Evolutionary conservation across 1,140 invertebrate genomes (phyloP), one percentile per base, ranked within the genome.

Genomic region (Panagrolaimus sp.): DNA sequence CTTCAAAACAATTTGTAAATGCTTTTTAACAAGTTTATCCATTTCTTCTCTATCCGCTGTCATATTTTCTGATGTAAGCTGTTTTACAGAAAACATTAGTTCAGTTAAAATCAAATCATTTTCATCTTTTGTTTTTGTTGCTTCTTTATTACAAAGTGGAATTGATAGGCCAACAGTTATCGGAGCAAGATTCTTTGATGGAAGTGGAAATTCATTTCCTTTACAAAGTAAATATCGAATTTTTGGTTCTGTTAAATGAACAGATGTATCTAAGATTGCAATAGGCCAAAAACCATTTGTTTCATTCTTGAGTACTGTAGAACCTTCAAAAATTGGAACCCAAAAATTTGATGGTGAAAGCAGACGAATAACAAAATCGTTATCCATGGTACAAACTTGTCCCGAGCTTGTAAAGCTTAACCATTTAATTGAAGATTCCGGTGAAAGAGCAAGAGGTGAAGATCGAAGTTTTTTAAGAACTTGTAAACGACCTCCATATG

Each of bases 291-390:
- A 57, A 11, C 51, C 51, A 16, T 57, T 27, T 25, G 51, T 25
- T 9, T 57, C 16, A 8, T 16, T 57, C n/a, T 57, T 57, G 13
- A 57, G 20, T 20, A 57, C 51, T 20, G 51, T 57, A 20, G 51
- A 57, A 16, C 51, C 51, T 27, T 57, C 20, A 27, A 57, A 57
- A 27, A 57, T 57, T 11, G 51, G 51, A 11, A 57, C 27, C 51
- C 51, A 57, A 20, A 57, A 20, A 27, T 27, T 16, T 11, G 51
- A 20, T 1, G 51, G 51, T 11, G 27, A 27, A 11, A 57, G 51
- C 1, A 27, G 20, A 5, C 51, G 8, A 20, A 57, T 16, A 20
- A 57, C 51, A 27, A 57, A 57, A 57, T 20, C 14, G 0, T 14
- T 20, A 57, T 57, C 51, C 51, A 57, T 57, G 1, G 51, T 57